Conservation (phyloP, 2,113 vertebrate genomes). For the Rynchops niger region DNA sequence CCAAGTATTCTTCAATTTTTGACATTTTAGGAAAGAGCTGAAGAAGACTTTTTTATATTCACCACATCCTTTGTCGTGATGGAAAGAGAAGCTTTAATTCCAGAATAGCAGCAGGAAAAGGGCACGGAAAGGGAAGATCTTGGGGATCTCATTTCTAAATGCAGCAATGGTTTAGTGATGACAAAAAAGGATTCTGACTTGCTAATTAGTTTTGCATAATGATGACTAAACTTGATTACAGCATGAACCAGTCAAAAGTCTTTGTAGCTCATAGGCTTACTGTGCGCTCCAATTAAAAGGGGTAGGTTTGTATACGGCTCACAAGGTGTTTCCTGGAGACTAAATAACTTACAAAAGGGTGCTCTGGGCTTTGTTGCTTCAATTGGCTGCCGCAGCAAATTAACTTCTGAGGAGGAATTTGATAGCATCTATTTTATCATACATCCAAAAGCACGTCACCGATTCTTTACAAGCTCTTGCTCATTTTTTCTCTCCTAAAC, state of each 20-base stretch:
- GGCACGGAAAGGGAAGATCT: slow-evolving; percentile 48
- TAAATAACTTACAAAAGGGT: neutral
- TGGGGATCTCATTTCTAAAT: slow-evolving; percentile 45
- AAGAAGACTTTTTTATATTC: slow-evolving; percentile 15
- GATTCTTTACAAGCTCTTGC: neutral
- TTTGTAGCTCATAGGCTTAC: neutral
- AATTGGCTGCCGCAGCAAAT: neutral
- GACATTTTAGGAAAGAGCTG: slow-evolving; percentile 39
- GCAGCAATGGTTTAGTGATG: slow-evolving; percentile 17
- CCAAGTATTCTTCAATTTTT: neutral
- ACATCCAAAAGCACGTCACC: neutral
- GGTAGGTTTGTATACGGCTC: neutral
- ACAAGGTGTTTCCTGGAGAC: slow-evolving; percentile 8
- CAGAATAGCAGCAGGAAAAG: slow-evolving; percentile 57
- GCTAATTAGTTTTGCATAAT: slow-evolving; percentile 65
- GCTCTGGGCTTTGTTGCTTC: neutral
- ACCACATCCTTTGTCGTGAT: slow-evolving; percentile 47
- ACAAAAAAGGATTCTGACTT: slow-evolving; percentile 40
- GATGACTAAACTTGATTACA: slow-evolving; percentile 54
- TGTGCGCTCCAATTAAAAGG: neutral
- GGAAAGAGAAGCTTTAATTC: slow-evolving; percentile 14
- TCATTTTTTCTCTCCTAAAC: neutral
- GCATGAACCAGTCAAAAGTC: neutral
- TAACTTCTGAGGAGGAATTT: neutral
- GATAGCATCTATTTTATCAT: neutral